These are phyloP conservation scores for Halocynthia roretzi DNA, from an alignment of 23 tunicate species.

Conservation along the genomic window DNA sequence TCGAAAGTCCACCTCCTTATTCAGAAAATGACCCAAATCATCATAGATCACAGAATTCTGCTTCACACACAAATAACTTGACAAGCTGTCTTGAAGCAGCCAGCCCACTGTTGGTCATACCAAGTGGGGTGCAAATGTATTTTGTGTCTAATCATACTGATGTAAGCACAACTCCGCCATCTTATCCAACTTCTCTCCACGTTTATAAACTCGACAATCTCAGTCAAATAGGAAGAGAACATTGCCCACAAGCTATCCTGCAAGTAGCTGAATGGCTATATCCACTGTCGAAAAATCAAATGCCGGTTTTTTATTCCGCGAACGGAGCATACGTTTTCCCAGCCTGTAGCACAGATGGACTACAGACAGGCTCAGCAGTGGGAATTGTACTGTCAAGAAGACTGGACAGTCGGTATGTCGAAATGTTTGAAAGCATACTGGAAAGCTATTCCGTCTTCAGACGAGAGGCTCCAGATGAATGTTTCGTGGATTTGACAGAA, in stretches of 20 bases:
- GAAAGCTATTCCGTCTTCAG: slow-evolving; percentile 14
- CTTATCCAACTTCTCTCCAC: slow-evolving; percentile 42
- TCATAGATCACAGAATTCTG: background rate
- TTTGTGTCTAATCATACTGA: slow-evolving; percentile 20
- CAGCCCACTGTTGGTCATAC: slow-evolving; percentile 32
- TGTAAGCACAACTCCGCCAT: slow-evolving; percentile 51
- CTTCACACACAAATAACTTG: no score
- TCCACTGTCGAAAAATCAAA: slow-evolving; percentile 47
- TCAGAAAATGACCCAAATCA: slow-evolving; percentile 8
- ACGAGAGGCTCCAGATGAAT: slow-evolving; percentile 14
- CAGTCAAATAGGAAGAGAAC: background rate
- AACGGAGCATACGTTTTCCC: slow-evolving; percentile 76
- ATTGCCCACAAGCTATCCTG: slow-evolving; percentile 60
- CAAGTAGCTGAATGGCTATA: slow-evolving; percentile 73
- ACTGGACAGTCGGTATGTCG: slow-evolving; percentile 28
- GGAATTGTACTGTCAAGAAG: slow-evolving; percentile 48
- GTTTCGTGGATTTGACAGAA: slow-evolving; percentile 17
- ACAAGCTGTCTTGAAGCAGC: slow-evolving; percentile 18
- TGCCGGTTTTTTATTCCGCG: slow-evolving; percentile 43
- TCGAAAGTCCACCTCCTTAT: slow-evolving; percentile 16
- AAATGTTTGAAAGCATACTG: slow-evolving; percentile 48
- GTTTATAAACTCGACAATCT: slow-evolving; percentile 19
- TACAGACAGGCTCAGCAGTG: slow-evolving; percentile 7
- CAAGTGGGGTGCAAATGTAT: slow-evolving; percentile 54
- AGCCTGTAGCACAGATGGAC: slow-evolving; percentile 9